Evolutionary conservation across 2,888 invertebrate genomes (phyloP).

Genomic region (Acanthosepion lycidas): DNA sequence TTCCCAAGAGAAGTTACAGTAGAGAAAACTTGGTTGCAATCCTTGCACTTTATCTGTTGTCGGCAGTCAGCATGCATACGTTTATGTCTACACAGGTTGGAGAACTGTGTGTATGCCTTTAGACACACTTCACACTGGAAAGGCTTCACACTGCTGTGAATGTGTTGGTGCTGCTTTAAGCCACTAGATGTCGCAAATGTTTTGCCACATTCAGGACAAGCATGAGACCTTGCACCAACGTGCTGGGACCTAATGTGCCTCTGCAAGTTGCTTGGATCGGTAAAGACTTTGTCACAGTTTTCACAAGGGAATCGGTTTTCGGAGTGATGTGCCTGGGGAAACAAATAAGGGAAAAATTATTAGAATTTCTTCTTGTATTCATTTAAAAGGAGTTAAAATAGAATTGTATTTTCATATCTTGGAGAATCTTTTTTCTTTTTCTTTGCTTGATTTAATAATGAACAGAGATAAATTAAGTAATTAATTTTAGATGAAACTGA

Average conservation of each 20-base stretch:
- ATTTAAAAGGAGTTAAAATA: background rate
- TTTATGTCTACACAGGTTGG: constrained; percentile 98
- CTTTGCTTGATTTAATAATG: too few species aligned
- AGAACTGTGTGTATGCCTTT: constrained; percentile 98
- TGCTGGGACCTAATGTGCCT: constrained; percentile 96
- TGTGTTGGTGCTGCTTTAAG: constrained; percentile 98
- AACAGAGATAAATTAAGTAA: too few species aligned
- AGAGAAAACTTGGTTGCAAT: constrained; percentile 94
- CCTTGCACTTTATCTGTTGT: constrained; percentile 91
- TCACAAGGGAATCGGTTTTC: constrained; percentile 90
- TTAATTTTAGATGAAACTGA: too few species aligned
- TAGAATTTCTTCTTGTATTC: background rate
- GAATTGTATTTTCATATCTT: background rate
- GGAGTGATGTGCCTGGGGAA: background rate
- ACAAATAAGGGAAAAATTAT: background rate
- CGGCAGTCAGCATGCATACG: constrained; percentile 98
- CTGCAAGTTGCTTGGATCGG: constrained; percentile 96
- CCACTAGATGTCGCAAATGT: constrained; percentile 98
- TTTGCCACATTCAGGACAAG: constrained; percentile 97
- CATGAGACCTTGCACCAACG: constrained; percentile 96
- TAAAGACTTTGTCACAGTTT: constrained; percentile 82
- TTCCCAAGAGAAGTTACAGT: constrained; percentile 93
- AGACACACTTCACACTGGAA: constrained; percentile 93
- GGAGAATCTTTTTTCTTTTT: too few species aligned
- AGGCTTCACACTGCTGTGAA: constrained; percentile 97